Conservation (phyloP, 2,888 invertebrate genomes). For the Agrotis exclamationis region DNA sequence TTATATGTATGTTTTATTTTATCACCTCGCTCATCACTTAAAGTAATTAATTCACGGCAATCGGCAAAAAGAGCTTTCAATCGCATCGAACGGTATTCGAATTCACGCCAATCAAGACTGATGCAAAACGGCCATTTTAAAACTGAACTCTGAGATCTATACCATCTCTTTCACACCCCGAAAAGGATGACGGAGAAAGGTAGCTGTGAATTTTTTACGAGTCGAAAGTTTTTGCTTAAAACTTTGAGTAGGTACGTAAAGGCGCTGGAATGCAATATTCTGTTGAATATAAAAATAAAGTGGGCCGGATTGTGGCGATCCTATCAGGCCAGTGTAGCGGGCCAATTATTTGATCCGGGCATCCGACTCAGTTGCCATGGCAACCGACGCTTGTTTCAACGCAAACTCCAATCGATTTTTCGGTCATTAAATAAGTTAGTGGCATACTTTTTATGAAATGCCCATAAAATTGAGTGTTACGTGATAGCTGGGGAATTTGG, state of each 20-base stretch:
- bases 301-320: constrained; percentile 72
- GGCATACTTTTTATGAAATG: constrained; percentile 58
- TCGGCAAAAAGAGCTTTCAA: constrained; percentile 64
- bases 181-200: constrained; percentile 54
- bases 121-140: constrained; percentile 57
- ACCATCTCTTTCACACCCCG: constrained; percentile 39
- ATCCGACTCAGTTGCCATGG: constrained; percentile 80
- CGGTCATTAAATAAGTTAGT: constrained; percentile 63
- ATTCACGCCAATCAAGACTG: constrained; percentile 77
- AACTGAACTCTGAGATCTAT: constrained; percentile 18
- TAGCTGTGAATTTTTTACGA: constrained; percentile 45
- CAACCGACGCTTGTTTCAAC: constrained; percentile 69
- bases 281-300: constrained; percentile 74
- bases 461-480: constrained; percentile 55
- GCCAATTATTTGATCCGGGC: constrained; percentile 80
- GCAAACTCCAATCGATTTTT: constrained; percentile 65
- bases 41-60: constrained; percentile 68
- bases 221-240: constrained; percentile 70
- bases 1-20: constrained; percentile 40
- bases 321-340: constrained; percentile 70
- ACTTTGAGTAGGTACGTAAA: constrained; percentile 64
- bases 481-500: constrained; percentile 43
- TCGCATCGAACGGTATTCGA: constrained; percentile 71
- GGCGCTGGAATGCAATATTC: constrained; percentile 79
- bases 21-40: constrained; percentile 61